Conservation (phyloP, 2,113 vertebrate genomes). For the Crotalus helleri region DNA sequence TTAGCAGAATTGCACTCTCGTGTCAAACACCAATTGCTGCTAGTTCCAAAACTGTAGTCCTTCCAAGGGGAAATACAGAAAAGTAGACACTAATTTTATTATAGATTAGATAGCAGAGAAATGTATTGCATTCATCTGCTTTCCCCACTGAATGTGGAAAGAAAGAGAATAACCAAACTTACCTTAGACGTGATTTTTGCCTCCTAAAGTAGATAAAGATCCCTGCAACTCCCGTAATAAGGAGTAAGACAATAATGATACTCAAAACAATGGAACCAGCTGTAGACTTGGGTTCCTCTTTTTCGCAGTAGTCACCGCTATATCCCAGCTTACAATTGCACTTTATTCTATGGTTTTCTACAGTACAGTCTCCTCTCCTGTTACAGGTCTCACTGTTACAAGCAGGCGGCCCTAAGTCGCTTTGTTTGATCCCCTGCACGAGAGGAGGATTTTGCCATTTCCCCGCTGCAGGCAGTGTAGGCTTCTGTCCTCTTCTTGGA, state of each 20-base stretch:
- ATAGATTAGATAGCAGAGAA: neutral
- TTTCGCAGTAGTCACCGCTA: constrained; percentile 77
- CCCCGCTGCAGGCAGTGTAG: neutral
- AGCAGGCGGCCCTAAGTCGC: constrained; percentile 49
- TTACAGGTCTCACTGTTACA: constrained; percentile 74
- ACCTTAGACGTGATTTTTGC: constrained; percentile 56
- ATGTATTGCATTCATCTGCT: neutral
- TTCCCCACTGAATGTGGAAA: neutral
- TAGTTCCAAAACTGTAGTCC: neutral
- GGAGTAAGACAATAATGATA: constrained; percentile 59
- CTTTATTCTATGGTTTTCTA: constrained; percentile 51
- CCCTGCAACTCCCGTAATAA: constrained; percentile 57
- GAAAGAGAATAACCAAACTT: neutral
- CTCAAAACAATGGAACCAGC: constrained; percentile 63
- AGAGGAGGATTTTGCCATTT: constrained; percentile 7
- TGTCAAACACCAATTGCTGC: neutral
- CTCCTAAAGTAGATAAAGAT: constrained; percentile 63
- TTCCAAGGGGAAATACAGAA: neutral
- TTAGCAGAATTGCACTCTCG: too few relatives aligned
- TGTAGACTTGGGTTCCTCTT: constrained; percentile 48
- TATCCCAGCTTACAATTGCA: constrained; percentile 77
- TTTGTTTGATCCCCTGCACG: constrained; percentile 6
- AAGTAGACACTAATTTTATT: neutral
- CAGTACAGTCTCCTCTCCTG: constrained; percentile 70
- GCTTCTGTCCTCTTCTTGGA: neutral